Conservation (phyloP, 2,888 invertebrate species). For the Ischnus inquisitorius region DNA sequence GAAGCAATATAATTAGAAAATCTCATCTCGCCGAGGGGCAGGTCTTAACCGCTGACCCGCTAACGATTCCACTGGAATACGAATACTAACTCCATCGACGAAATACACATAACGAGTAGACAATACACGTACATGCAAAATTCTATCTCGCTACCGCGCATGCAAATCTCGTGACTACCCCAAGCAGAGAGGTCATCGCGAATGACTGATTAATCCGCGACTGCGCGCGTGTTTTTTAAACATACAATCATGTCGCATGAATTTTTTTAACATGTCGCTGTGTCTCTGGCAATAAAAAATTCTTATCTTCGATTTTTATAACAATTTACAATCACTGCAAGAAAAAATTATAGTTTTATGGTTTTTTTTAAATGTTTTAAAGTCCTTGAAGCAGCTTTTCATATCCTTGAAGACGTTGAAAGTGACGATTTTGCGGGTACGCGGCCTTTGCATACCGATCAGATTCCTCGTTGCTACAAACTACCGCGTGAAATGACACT, state of each 20-base stretch:
- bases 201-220: slow-evolving; percentile 45
- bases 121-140: slow-evolving; percentile 3
- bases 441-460: too few species aligned
- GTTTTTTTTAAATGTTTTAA: not conserved
- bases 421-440: too few species aligned
- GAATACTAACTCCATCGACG: slow-evolving; percentile 24
- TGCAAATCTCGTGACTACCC: slow-evolving; percentile 64
- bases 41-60: slow-evolving; percentile 47
- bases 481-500: too few species aligned
- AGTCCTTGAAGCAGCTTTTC: too few species aligned
- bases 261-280: slow-evolving; percentile 12
- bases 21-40: slow-evolving; percentile 33
- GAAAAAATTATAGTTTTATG: not conserved
- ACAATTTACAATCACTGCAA: not conserved
- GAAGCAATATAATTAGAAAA: slow-evolving; percentile 52
- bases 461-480: too few species aligned
- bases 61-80: slow-evolving; percentile 67
- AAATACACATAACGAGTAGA: slow-evolving; percentile 26
- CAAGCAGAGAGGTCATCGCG: slow-evolving; percentile 72
- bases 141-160: slow-evolving; percentile 18
- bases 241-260: not conserved
- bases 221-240: slow-evolving; percentile 15
- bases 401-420: too few species aligned
- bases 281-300: slow-evolving; percentile 1
- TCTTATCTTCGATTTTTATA: slow-evolving; percentile 16